A percentile compares a stretch with the other conserved stretches of the same genome.
phyloP scores from a whole-genome alignment of 1,140 invertebrate species.

The Papilio machaon region DNA sequence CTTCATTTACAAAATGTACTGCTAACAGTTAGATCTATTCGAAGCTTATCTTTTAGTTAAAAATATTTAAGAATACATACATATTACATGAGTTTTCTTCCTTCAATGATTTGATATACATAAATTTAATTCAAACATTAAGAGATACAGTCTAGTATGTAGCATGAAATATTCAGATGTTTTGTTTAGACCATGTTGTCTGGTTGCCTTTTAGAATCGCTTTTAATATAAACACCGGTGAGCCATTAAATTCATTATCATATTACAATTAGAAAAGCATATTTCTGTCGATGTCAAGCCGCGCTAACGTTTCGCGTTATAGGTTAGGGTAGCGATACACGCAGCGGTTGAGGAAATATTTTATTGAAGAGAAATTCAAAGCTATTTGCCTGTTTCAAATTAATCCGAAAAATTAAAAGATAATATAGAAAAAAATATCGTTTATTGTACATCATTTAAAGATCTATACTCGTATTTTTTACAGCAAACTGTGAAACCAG shows the following conservation, averaged over 20 bases:
- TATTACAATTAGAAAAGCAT: constrained; percentile 40
- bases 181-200: constrained; percentile 15
- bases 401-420: too few relatives aligned
- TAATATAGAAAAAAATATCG: too few relatives aligned
- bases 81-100: too few relatives aligned
- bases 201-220: constrained; percentile 9
- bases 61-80: too few relatives aligned
- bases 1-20: too few relatives aligned
- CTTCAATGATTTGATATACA: too few relatives aligned
- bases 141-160: not conserved
- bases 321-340: constrained; percentile 4
- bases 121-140: constrained; percentile 5
- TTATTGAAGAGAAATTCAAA: not conserved
- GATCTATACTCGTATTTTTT: too few relatives aligned
- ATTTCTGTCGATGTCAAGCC: constrained; percentile 38
- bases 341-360: not conserved
- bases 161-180: constrained; percentile 16
- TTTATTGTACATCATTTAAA: too few relatives aligned
- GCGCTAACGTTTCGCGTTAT: constrained; percentile 21
- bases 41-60: too few relatives aligned
- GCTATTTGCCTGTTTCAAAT: too few relatives aligned
- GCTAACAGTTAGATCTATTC: too few relatives aligned
- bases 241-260: constrained; percentile 39
- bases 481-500: too few relatives aligned
- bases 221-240: constrained; percentile 27